Percentiles rank a stretch among this genome's conserved stretches.
phyloP scores from a whole-genome alignment of 2,888 invertebrate genomes.

The Homarus gammarus region DNA sequence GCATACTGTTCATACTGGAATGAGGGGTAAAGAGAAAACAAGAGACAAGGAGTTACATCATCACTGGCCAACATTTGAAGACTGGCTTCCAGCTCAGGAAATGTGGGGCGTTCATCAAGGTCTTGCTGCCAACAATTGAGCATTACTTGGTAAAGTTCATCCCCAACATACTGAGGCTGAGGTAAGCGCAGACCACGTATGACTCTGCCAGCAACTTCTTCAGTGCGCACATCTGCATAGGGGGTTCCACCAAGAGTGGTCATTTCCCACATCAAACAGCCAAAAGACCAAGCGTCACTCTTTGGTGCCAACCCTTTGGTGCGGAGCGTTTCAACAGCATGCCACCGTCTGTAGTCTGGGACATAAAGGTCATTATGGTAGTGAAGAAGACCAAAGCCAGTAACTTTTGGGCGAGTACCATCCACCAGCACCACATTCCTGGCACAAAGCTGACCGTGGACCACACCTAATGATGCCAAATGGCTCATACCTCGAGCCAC shows the following conservation, averaged over 20 bases:
- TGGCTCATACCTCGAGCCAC: constrained; percentile 87
- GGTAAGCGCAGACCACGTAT: constrained; percentile 86
- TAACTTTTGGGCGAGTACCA: constrained; percentile 86
- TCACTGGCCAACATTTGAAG: constrained; percentile 67
- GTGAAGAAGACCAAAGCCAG: constrained; percentile 87
- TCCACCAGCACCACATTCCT: constrained; percentile 86
- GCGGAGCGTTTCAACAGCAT: constrained; percentile 87
- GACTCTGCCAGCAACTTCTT: constrained; percentile 85
- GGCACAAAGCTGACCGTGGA: constrained; percentile 87
- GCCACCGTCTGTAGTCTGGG: constrained; percentile 89
- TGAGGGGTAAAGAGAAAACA: constrained; percentile 73
- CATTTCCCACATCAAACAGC: constrained; percentile 90
- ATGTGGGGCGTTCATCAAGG: constrained; percentile 88
- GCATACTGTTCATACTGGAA: constrained; percentile 75
- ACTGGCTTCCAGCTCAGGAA: constrained; percentile 82
- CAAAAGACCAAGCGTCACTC: constrained; percentile 91
- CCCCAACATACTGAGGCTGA: constrained; percentile 87
- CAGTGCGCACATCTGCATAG: constrained; percentile 85
- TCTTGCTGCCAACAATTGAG: constrained; percentile 92
- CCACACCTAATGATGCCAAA: constrained; percentile 77
- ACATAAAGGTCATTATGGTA: constrained; percentile 81
- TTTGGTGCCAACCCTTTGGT: constrained; percentile 85
- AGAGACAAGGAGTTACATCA: constrained; percentile 67
- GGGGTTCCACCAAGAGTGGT: constrained; percentile 89
- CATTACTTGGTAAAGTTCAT: constrained; percentile 89